phyloP scores from a whole-genome alignment of 2,888 invertebrate genomes.

The Acrocyrtus sp. region DNA sequence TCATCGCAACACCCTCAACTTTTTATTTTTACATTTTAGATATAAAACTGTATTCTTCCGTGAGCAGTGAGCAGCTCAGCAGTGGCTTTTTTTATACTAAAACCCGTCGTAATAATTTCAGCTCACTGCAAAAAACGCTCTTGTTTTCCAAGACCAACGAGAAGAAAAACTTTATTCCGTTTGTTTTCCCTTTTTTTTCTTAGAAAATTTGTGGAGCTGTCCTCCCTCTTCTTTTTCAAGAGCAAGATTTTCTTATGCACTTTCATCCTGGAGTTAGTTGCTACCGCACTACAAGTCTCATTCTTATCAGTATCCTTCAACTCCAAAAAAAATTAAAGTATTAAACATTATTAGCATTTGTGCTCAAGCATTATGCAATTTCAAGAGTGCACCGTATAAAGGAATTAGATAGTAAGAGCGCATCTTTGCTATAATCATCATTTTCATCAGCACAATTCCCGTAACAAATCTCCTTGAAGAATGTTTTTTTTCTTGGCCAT shows the following conservation, averaged over 20 bases:
- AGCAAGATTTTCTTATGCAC: too few species aligned
- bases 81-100: not conserved
- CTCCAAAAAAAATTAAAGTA: slow-evolving; percentile 32
- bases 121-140: too few species aligned
- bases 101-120: too few species aligned
- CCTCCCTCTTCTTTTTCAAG: too few species aligned
- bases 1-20: slow-evolving; percentile 30
- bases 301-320: not conserved
- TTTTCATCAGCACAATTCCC: slow-evolving; percentile 46
- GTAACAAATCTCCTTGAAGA: too few species aligned
- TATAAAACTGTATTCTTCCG: slow-evolving; percentile 7
- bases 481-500: too few species aligned
- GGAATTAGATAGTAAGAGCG: not conserved
- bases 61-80: too few species aligned
- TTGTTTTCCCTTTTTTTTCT: too few species aligned
- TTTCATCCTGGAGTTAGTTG: too few species aligned
- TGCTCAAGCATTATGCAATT: slow-evolving; percentile 22
- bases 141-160: too few species aligned
- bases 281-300: not conserved
- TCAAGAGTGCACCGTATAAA: not conserved
- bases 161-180: too few species aligned
- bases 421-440: not conserved
- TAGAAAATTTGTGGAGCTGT: too few species aligned
- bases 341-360: slow-evolving; percentile 51
- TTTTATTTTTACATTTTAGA: slow-evolving; percentile 47